phyloP scores from a whole-genome alignment of 2,113 vertebrate genomes.

The Eclectus roratus region DNA sequence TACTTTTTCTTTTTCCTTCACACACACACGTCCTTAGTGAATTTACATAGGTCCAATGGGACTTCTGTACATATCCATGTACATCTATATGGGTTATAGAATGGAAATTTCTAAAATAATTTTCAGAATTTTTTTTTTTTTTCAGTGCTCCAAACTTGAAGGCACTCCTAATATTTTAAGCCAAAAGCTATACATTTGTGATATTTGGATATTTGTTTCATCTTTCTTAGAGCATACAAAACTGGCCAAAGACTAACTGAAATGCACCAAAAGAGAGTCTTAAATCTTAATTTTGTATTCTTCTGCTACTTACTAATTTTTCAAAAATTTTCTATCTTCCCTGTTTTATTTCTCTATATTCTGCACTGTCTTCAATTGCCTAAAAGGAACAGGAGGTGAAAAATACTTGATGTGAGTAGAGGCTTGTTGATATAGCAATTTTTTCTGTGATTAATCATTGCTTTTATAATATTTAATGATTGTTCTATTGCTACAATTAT shows the following conservation, averaged over 20 bases:
- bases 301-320: not conserved
- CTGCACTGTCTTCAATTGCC: not conserved
- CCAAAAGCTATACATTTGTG: not conserved
- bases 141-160: not conserved
- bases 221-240: not conserved
- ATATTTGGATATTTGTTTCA: not conserved
- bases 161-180: not conserved
- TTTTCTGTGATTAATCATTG: not conserved
- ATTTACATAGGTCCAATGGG: not conserved
- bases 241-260: not conserved
- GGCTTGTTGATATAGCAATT: not conserved
- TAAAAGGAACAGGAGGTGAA: not conserved
- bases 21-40: rapidly evolving
- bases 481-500: not conserved
- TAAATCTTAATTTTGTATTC: not conserved
- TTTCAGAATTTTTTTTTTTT: not conserved
- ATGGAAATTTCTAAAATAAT: not conserved
- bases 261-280: not conserved
- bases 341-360: not conserved
- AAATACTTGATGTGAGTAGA: not conserved
- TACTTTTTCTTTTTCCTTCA: not conserved
- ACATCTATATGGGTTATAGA: not conserved
- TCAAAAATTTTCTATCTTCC: not conserved
- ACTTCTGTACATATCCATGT: not conserved
- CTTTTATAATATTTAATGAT: not conserved